Base-by-base conservation (phyloP, 2,888 invertebrate genomes). In the Scaptomyza caliginosa region DNA sequence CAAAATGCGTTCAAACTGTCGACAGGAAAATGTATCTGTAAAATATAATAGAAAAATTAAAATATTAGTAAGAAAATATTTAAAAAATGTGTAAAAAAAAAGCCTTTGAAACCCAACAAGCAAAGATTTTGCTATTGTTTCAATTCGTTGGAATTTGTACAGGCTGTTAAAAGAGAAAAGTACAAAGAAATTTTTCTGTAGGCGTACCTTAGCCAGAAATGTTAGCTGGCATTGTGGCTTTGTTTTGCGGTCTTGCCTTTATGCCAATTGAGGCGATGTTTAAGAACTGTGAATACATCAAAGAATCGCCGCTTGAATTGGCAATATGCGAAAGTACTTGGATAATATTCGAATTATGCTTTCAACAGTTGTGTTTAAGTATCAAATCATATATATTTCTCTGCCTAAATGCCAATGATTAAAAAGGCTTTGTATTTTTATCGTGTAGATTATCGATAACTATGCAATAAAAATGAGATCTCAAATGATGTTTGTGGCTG, bases 361-460 rank as follows among this genome's bases (percentile, higher is more conserved):
- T 45, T 28, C n/a, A 8, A 28, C 8, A 26, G 5, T 19, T 19
- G 8, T n/a, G 19, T 46, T 21, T 21, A 21, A 30, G 19, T 30
- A 21, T 30, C 16, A 16, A 16, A 10, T n/a, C 1, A 46, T 19
- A 46, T n/a, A 30, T 21, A 19, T 46, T 30, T 21, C 21, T 23
- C n/a, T n/a, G n/a, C 32, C 1, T 13, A 13, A 46, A 30, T 21
- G 10, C n/a, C n/a, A 32, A 21, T 21, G 10, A 32, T 30, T 32
- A 10, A 19, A 13, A 6, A 10, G 10, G 46, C 16, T 13, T 2
- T 2, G 0, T 2, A 30, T 13, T 32, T 11, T 11, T 30, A 16
- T 19, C 17, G 40, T 24, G 36, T 56, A 36, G 42, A 43, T 71
- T 46, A 52, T 56, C 45, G 60, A 67, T 60, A 57, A 48, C 42